Evolutionary conservation across 2,113 vertebrate genomes (phyloP).

Genomic region (Protomyctophum bolini): DNA sequence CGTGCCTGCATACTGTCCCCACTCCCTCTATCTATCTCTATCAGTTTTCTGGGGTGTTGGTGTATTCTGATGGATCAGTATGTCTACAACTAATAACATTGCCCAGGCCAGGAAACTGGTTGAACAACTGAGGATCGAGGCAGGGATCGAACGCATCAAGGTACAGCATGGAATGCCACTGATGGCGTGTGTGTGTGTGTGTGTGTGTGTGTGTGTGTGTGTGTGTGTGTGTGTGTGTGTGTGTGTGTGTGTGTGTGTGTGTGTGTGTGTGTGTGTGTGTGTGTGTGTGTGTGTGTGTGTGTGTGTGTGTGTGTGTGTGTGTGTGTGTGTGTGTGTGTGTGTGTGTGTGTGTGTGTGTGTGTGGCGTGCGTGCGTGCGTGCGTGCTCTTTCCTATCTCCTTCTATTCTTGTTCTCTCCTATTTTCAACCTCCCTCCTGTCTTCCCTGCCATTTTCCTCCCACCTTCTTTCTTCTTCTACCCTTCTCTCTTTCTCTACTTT

Average conservation of each 20-base stretch:
- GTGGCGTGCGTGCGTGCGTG: not conserved
- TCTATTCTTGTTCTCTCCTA: not conserved
- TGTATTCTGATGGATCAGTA: slow-evolving; percentile 80
- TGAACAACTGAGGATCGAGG: slow-evolving; percentile 96
- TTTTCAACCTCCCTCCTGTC: not conserved
- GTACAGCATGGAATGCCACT: slow-evolving; percentile 60
- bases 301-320: not conserved
- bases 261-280: no score
- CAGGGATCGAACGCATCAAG: slow-evolving; percentile 94
- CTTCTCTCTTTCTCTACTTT: not conserved
- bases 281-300: not conserved
- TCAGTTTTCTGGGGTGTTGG: slow-evolving; percentile 68
- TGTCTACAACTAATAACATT: slow-evolving; percentile 96
- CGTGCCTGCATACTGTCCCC: not conserved
- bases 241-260: not conserved
- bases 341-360: not conserved
- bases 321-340: not conserved
- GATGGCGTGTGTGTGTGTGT: not conserved
- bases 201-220: not conserved
- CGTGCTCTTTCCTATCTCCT: not conserved
- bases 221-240: not conserved
- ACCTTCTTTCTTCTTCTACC: not conserved
- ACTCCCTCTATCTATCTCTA: slow-evolving; percentile 5
- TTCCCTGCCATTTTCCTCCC: not conserved
- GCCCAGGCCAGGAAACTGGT: slow-evolving; percentile 96